These are phyloP conservation scores for Nasonia vitripennis DNA, from an alignment of 1,140 invertebrate species.

Conservation along the genomic window DNA sequence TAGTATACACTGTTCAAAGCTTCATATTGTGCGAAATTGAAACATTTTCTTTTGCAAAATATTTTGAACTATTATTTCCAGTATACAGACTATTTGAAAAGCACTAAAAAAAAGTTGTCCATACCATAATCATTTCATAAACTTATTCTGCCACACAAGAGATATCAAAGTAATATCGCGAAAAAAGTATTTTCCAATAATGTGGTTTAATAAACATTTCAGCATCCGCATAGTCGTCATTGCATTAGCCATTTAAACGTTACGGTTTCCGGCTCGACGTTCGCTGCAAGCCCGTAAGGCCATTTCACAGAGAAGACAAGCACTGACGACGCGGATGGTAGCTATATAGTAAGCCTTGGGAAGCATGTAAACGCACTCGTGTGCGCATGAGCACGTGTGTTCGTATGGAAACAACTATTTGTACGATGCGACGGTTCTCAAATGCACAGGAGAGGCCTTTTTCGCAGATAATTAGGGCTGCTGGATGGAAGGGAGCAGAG, in stretches of 20 bases:
- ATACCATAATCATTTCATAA: not conserved
- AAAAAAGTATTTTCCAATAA: not conserved
- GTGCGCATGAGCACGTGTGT: too few relatives aligned
- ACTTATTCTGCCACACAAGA: too few relatives aligned
- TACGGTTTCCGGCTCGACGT: slow-evolving; percentile 32
- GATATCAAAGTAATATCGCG: too few relatives aligned
- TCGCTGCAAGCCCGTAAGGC: not conserved
- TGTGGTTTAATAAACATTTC: not conserved
- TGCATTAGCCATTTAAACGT: slow-evolving; percentile 39
- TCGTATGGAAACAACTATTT: not conserved
- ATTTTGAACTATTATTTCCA: not conserved
- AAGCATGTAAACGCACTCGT: too few relatives aligned
- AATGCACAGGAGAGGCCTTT: not conserved
- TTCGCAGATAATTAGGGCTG: slow-evolving; percentile 21
- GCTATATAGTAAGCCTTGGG: too few relatives aligned
- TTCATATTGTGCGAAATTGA: not conserved
- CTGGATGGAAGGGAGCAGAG: not conserved
- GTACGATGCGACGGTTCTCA: not conserved
- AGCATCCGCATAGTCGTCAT: not conserved
- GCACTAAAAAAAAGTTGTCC: too few relatives aligned
- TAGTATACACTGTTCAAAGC: not conserved
- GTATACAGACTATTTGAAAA: too few relatives aligned
- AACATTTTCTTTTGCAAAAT: not conserved
- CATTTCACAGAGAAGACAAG: slow-evolving; percentile 4
- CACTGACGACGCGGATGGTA: not conserved